Conservation (phyloP, 1,140 invertebrate species). For the Lepidurus arcticus region DNA sequence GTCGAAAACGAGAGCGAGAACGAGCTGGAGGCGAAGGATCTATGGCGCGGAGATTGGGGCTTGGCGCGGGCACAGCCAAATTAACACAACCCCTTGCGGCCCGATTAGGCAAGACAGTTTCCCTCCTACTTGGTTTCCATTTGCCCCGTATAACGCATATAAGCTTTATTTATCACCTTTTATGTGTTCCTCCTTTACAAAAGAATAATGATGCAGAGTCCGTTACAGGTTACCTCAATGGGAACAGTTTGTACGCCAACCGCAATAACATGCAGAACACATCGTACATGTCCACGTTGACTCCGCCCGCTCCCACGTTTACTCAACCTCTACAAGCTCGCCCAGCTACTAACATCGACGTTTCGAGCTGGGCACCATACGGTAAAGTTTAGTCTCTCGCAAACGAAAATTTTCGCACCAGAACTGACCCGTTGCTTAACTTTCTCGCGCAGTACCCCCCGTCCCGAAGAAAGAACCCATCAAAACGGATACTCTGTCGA, state of each 20-base stretch:
- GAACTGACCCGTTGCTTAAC: background rate
- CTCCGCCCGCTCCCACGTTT: background rate
- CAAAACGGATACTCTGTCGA: constrained; percentile 5
- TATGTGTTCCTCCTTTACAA: background rate
- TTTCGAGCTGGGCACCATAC: constrained; percentile 25
- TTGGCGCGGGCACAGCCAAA: constrained; percentile 31
- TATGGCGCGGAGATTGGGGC: constrained; percentile 20
- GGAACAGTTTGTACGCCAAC: background rate
- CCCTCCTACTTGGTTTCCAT: background rate
- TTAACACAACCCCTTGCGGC: constrained; percentile 31
- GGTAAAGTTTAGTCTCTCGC: background rate
- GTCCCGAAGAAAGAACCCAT: constrained; percentile 1
- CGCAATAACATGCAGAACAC: background rate
- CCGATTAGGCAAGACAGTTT: constrained; percentile 25
- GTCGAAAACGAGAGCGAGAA: constrained; percentile 40
- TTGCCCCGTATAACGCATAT: background rate
- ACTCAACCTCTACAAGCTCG: constrained; percentile 26
- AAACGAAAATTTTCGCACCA: background rate
- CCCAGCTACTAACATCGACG: constrained; percentile 18
- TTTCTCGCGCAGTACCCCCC: background rate
- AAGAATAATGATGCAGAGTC: background rate
- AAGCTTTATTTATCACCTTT: background rate
- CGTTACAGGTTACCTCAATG: background rate
- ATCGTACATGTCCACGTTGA: background rate
- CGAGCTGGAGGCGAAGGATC: constrained; percentile 16